phyloP scores from a whole-genome alignment of 2,797 vertebrate genomes.

The Cottoperca gobio region DNA sequence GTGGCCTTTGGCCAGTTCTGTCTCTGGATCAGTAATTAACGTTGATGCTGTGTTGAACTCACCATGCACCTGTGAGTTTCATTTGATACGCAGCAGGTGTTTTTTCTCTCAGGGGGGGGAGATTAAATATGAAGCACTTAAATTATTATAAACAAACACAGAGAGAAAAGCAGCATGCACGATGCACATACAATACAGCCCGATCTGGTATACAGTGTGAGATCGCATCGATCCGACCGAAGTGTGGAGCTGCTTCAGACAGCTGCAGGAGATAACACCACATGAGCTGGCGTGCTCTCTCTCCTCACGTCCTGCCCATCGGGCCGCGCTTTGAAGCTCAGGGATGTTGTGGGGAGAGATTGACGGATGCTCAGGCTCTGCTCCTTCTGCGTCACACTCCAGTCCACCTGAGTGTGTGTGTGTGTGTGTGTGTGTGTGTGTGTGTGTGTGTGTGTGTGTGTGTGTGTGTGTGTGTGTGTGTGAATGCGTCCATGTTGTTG shows the following conservation, averaged over 20 bases:
- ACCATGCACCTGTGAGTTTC: not conserved
- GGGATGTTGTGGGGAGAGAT: slow-evolving; percentile 12
- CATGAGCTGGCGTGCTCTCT: slow-evolving; percentile 31
- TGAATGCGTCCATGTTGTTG: slow-evolving; percentile 12
- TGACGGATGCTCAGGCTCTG: slow-evolving; percentile 47
- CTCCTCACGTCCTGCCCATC: slow-evolving; percentile 53
- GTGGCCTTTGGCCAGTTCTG: not conserved
- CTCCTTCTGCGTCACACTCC: slow-evolving; percentile 30
- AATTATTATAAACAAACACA: not conserved
- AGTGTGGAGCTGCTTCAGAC: slow-evolving; percentile 17
- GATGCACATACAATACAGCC: not conserved
- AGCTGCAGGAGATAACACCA: slow-evolving; percentile 28
- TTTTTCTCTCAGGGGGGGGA: not conserved
- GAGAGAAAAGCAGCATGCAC: not conserved
- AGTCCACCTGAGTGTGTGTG: slow-evolving; percentile 8
- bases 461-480: not conserved
- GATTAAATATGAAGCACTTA: not conserved
- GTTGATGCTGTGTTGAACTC: slow-evolving; percentile 21
- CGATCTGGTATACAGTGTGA: not conserved
- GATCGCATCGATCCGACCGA: not conserved
- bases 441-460: not conserved
- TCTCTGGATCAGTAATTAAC: slow-evolving; percentile 27
- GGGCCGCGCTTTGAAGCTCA: slow-evolving; percentile 38
- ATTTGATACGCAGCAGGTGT: not conserved
- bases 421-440: not conserved